These are phyloP conservation scores for Epizoanthus fatuus DNA, from an alignment of 92 coral and sea anemone species.

Conservation along the genomic window DNA sequence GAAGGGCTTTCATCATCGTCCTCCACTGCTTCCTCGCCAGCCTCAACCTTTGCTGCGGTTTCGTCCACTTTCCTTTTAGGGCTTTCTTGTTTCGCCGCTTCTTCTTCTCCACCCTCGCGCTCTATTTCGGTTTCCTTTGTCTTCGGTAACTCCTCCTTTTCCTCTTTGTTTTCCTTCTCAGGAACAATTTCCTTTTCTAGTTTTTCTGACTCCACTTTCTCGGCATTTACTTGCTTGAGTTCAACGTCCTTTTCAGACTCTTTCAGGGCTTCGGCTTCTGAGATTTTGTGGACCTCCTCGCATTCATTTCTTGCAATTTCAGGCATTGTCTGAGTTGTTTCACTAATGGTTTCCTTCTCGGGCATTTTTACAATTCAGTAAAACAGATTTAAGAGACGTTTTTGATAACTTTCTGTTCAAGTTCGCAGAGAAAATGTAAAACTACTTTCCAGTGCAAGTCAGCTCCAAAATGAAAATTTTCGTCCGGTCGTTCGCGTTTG, in stretches of 20 bases:
- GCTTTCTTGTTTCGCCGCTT: slow-evolving; percentile 15
- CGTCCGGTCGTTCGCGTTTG: background rate
- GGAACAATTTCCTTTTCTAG: slow-evolving; percentile 52
- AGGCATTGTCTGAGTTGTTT: slow-evolving; percentile 28
- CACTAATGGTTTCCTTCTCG: slow-evolving; percentile 46
- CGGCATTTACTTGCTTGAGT: slow-evolving; percentile 30
- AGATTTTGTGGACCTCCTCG: background rate
- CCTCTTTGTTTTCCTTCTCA: slow-evolving; percentile 51
- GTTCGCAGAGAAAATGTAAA: background rate
- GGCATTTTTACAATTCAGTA: slow-evolving; percentile 17
- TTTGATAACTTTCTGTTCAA: background rate
- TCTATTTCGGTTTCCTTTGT: slow-evolving; percentile 13
- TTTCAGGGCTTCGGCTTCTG: background rate
- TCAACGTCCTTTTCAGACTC: slow-evolving; percentile 10
- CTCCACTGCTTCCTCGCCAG: slow-evolving; percentile 51
- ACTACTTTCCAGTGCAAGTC: background rate
- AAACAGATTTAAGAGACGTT: background rate
- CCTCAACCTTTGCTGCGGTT: slow-evolving; percentile 14
- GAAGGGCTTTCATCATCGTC: slow-evolving; percentile 78
- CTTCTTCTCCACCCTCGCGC: slow-evolving; percentile 32
- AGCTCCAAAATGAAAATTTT: background rate
- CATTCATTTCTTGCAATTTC: slow-evolving; percentile 11
- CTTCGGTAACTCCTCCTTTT: slow-evolving; percentile 38
- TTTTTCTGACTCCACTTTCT: slow-evolving; percentile 61
- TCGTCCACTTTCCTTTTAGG: slow-evolving; percentile 12